Evolutionary conservation across 2,888 invertebrate species (phyloP), one percentile per base, ranked within the genome.

Genomic region (Muschampia plurimacula): DNA sequence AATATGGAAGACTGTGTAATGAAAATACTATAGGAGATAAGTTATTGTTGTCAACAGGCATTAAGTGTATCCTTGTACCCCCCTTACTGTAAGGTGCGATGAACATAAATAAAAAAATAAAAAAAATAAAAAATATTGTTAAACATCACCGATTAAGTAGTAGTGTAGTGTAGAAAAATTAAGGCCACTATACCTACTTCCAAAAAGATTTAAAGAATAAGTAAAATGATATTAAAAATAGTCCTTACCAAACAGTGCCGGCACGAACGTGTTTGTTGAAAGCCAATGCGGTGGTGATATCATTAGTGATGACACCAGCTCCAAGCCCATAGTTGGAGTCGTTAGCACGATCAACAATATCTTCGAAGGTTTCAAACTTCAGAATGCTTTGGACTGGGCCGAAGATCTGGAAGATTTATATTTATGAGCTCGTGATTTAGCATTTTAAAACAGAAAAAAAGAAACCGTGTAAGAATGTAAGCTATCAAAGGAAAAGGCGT

Each of bases 351-450:
- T 97, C 96, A 55, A 99, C 96, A 0, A 97, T 97, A 87, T 99
- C 98, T 10, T 97, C 97, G 77, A 97, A 90, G 2, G 95, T 96
- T 59, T 96, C 96, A 81, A 98, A 98, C 88, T 97, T 98, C 64
- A 98, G 95, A 79, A 98, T 97, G 76, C 96, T 96, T 89, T 98
- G 98, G 8, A 98, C 98, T 0, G 98, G 98, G 0, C 98, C 98
- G 87, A 98, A 98, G 84, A 99, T 98, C 97, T 98, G 79, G 44
- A 13, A 39, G 22, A 13, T 2, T 4, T 9, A n/a, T 13, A 36
- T 60, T 39, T 13, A 57, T 3, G 13, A 13, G 4, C 1, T 46
- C 46, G 13, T 46, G 46, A 46, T 46, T 46, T 52, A 52, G 2
- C 2, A 52, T n/a, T 52, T 52, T n/a, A 52, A 52, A 49, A 55